These are phyloP conservation scores for Hyles euphorbiae DNA, from an alignment of 1,140 invertebrate species.

Conservation along the genomic window DNA sequence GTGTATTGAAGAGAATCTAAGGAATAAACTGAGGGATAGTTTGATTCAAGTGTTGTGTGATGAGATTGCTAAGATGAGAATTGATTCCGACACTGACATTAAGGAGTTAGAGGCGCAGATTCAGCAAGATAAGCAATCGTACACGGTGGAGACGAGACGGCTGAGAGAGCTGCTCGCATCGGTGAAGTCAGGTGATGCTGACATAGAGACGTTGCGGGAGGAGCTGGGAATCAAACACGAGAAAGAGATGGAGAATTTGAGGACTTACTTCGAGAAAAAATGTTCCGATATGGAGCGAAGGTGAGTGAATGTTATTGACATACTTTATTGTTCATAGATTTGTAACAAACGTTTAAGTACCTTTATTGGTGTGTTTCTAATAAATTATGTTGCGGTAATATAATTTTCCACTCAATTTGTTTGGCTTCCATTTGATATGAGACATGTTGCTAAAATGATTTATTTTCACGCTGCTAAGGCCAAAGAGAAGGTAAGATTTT, in stretches of 20 bases:
- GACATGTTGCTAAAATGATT: too few relatives aligned
- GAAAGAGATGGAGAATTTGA: conserved; percentile 85
- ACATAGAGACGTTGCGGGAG: conserved; percentile 71
- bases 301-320: conserved; percentile 54
- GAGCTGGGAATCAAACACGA: conserved; percentile 80
- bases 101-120: conserved; percentile 65
- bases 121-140: conserved; percentile 59
- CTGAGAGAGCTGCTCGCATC: conserved; percentile 63
- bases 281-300: conserved; percentile 86
- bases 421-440: too few relatives aligned
- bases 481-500: conserved; percentile 34
- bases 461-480: conserved; percentile 22
- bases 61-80: conserved; percentile 64
- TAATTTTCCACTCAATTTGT: too few relatives aligned
- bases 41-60: conserved; percentile 71
- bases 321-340: conserved; percentile 10
- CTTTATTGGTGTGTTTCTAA: background rate
- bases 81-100: conserved; percentile 68
- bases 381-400: too few relatives aligned
- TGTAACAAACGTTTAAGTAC: background rate
- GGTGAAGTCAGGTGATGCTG: conserved; percentile 72
- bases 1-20: conserved; percentile 58
- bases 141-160: conserved; percentile 63
- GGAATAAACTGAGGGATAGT: conserved; percentile 69
- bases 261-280: conserved; percentile 86